Evolutionary conservation across 2,797 vertebrate species (phyloP), one percentile per base, ranked within the genome.

Genomic region (Xyrichtys novacula): DNA sequence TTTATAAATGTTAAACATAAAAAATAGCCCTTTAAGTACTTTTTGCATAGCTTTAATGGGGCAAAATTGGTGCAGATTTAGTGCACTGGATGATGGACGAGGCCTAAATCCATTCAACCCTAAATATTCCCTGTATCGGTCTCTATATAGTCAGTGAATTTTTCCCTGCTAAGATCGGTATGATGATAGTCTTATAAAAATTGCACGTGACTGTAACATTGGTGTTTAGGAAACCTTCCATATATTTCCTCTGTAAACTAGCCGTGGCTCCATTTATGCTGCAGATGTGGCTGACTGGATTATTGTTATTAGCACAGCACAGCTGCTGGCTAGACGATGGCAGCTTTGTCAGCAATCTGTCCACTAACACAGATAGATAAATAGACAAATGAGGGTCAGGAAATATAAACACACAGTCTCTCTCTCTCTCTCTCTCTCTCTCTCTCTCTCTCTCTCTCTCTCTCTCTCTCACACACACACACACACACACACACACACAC

Each of bases 271-370:
- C 65, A 63, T 65, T 53, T 31, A 58, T 56, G 38, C 71, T 39
- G 46, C 74, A 73, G 56, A 82, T 74, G 53, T 73, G 67, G 17
- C 58, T 80, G 54, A 42, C 61, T 62, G 66, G 64, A 79, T 80
- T 84, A 70, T 83, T 84, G 54, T 78, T 77, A 53, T 74, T 76
- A 71, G 39, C 36, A 15, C 7, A 55, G 56, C 71, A 67, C 77
- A 81, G 70, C 80, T 88, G 80, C 55, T 55, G 79, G 53, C 53
- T 71, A 79, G 69, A 84, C 48, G 6, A 55, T 26, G 65, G 40
- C 53, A 55, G 71, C 65, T 79, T 76, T 71, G 64, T 88, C 83
- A 84, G 80, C 71, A 81, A 46, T 78, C 73, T 68, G 69, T 63
- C 52, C 49, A 26, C 67, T 80, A 39, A 9, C 55, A 76, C 69